Base-by-base conservation (phyloP, 2,888 invertebrate genomes). In the Parnassius smintheus region DNA sequence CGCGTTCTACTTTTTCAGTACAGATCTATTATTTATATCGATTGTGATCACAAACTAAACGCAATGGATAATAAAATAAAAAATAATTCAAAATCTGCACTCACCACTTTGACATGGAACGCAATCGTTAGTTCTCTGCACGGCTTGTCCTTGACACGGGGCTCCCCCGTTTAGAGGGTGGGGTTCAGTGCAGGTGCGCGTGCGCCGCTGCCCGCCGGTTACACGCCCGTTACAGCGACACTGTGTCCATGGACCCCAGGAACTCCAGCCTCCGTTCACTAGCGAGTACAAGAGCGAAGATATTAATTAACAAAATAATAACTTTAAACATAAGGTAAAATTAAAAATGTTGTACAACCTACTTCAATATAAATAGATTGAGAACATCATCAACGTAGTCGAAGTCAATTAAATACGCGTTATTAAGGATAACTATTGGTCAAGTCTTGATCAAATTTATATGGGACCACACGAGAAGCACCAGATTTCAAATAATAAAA, bases 261-360 rank as follows among this genome's bases (percentile, higher is more conserved):
- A 92, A 56, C 97, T 96, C 98, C 98, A 98, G 60, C 97, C 98
- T n/a, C 98, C 98, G 83, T 98, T 97, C 54, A 98, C 98, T 98
- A 49, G 35, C 35, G 92, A 55, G 86, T 9, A 13, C 10, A 18
- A 55, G 13, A 11, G 44, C 1, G 7, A 25, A 56, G 1, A 18
- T 22, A 4, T 22, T 45, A 45, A 45, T 13, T 7, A 12, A 25
- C 13, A 49, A n/a, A 8, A 49, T 18, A 41, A 35, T 18, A 35
- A 35, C 11, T 52, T 35, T 35, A 35, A 35, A 18, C 18, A 18
- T 18, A 18, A 18, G 18, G 18, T 18, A 18, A 18, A 18, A 18
- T 18, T 18, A 18, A 18, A 18, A 18, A 18, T 18, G 0, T 18
- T 18, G 18, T 18, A 18, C 18, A 18, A 18, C 18, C 1, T 18